A percentile compares a stretch with the other conserved stretches of the same genome.
Conservation (phyloP, 1,140 invertebrate species). For the Geopemphigus sp. region DNA sequence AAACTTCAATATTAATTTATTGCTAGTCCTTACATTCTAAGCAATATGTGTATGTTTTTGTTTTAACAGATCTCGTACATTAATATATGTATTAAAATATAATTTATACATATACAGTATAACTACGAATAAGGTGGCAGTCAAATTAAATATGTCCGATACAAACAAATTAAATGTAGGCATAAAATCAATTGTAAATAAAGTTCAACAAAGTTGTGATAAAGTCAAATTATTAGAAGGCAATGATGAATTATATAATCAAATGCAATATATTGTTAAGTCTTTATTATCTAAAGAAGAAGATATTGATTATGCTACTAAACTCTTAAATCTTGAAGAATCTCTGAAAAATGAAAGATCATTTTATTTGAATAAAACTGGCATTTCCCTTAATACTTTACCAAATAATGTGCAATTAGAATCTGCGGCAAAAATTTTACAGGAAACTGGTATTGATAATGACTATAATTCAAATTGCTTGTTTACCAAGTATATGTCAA, state of each 20-base stretch:
- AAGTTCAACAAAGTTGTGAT: conserved; percentile 1
- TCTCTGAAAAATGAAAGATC: neutral
- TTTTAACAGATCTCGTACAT: conserved; percentile 21
- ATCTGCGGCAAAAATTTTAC: neutral
- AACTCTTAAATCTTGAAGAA: conserved; percentile 6
- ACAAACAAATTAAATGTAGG: conserved; percentile 3
- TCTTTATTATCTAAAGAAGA: neutral
- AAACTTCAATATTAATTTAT: too few relatives aligned
- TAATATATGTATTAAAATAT: neutral
- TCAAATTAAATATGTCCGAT: neutral
- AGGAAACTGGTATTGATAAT: conserved; percentile 24
- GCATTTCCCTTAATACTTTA: neutral
- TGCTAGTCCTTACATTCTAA: neutral
- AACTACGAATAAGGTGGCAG: neutral
- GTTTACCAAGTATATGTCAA: conserved; percentile 31
- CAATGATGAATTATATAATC: conserved; percentile 18
- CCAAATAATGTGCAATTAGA: neutral
- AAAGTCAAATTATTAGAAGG: conserved; percentile 14
- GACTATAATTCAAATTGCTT: conserved; percentile 27
- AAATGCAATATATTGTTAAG: neutral
- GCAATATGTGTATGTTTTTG: conserved; percentile 6
- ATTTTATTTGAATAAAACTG: conserved; percentile 22
- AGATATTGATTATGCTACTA: conserved; percentile 4
- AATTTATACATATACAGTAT: neutral
- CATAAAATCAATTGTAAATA: conserved; percentile 6